Evolutionary conservation across 2,797 vertebrate species (phyloP), one percentile per base, ranked within the genome.

Genomic region (Galaxias olidus): DNA sequence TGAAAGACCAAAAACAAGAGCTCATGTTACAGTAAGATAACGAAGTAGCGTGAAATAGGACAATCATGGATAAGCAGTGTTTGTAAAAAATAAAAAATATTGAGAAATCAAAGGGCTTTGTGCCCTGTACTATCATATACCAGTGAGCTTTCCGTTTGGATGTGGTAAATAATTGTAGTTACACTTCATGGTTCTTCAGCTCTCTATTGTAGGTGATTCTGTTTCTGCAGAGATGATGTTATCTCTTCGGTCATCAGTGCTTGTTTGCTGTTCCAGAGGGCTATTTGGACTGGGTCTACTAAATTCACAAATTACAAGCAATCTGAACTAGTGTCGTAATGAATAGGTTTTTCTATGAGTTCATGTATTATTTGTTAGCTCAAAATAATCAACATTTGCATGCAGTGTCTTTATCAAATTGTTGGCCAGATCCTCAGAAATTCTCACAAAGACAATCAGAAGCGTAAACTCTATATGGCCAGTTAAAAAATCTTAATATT

Each of bases 221-320:
- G 51, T 80, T 63, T 88, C 90, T 79, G 79, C 81, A 17, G 85
- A 73, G 59, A 87, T 77, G 59, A 82, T 67, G 63, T 82, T 75
- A 63, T 88, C 84, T 19, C 74, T 75, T 14, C 86, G 84, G 17
- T 91, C 90, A 8, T 82, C 68, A 0, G 60, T 72, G 71, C 81
- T 75, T 12, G 80, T 85, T 54, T 74, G 75, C 44, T 75, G 71
- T 40, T 90, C 89, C 55, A 72, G 68, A 4, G 88, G 85, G 68
- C 89, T 90, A 53, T 83, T 84, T n/a, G 86, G 81, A 77, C 84
- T 86, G 15, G 44, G 67, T 60, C 91, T 91, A 12, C 15, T 46
- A 61, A 51, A 43, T 70, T 1, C 62, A 69, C 1, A 55, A 50
- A 9, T 8, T 41, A 19, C 40, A 43, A 20, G 8, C 4, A 11